Base-by-base conservation (phyloP, 2,888 invertebrate species). In the Apotomis turbidana region DNA sequence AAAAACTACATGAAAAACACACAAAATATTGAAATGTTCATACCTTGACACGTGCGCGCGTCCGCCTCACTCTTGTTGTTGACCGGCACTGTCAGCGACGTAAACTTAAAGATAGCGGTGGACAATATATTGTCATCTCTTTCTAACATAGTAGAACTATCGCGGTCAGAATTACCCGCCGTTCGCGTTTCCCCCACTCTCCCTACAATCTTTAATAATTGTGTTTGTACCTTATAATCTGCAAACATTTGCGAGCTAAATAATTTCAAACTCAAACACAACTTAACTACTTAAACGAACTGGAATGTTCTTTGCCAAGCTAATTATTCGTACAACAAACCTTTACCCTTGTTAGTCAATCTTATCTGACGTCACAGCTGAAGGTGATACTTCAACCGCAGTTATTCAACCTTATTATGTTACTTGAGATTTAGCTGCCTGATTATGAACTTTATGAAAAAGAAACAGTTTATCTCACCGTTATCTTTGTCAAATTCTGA, bases 291-390 rank as follows among this genome's bases (percentile, higher is more conserved):
- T 38, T 9, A 5, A 6, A 4, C 5, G n/a, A 36, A 12, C 38
- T 58, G 58, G 27, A 58, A n/a, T 62, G 13, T 54, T 54, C 27
- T 60, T 60, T 68, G 60, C 44, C 27, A 4, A 36, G 60, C 2
- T 4, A 68, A 68, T 52, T 46, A 68, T 54, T 61, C 13, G 15
- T n/a, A 27, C 46, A 61, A 55, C 57, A 57, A 57, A 55, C 27
- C 52, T 5, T 52, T 44, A 5, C 15, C 41, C 27, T n/a, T 44
- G 46, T 52, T 13, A 41, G 36, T 54, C 27, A 61, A 61, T 54
- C 46, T 61, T 61, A 46, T 68, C 46, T 36, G 6, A 54, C 44
- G 55, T 46, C 66, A 36, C 27, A 57, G 55, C 66, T 41, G 55
- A 44, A 41, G 44, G 46, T 44, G 63, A 57, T 63, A 54, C 58